Base-by-base conservation (phyloP, 2,888 invertebrate species). In the Argyresthia goedartella region DNA sequence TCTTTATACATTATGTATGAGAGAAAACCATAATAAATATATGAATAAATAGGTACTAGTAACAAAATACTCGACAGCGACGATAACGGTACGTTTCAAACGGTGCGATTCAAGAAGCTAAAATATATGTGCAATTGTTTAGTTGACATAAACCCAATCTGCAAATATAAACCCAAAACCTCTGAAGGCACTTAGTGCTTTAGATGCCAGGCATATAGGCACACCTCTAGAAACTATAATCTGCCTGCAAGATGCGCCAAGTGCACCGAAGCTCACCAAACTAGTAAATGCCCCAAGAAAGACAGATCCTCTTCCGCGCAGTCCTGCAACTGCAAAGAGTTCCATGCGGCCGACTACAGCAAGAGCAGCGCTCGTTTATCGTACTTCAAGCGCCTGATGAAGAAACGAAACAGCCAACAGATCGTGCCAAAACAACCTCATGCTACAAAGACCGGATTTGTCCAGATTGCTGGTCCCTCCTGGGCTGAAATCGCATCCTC, bases 171-270 rank as follows among this genome's bases (percentile, higher is more conserved):
- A 16, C 15, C 45, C 2, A 45, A n/a, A 1, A 9, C 52, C n/a
- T 15, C 11, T 41, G 39, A n/a, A 7, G 55, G 55, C 1, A 57
- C 56, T 7, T 56, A 59, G 46, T 59, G 59, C 33, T 59, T 44
- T 25, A 41, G 59, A 33, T 59, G 59, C 45, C 59, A 57, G 50
- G 14, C 49, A 1, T 57, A 56, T 51, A 56, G 56, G 1, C 56
- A 59, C 36, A 46, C 57, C 1, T 54, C 57, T 7, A 50, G 39
- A 45, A 57, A 58, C 33, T 59, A 56, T 35, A 59, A 57, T 34
- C 15, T 53, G 15, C 48, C 52, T 13, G 25, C 54, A 13, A 49
- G 56, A 11, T 59, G 56, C 43, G 55, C 55, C 1, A 58, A 58
- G 34, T 58, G 56, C 34, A 47, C 54, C 1, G 44, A 35, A 13